phyloP scores from a whole-genome alignment of 2,797 vertebrate species.

The Sylvia borin region DNA sequence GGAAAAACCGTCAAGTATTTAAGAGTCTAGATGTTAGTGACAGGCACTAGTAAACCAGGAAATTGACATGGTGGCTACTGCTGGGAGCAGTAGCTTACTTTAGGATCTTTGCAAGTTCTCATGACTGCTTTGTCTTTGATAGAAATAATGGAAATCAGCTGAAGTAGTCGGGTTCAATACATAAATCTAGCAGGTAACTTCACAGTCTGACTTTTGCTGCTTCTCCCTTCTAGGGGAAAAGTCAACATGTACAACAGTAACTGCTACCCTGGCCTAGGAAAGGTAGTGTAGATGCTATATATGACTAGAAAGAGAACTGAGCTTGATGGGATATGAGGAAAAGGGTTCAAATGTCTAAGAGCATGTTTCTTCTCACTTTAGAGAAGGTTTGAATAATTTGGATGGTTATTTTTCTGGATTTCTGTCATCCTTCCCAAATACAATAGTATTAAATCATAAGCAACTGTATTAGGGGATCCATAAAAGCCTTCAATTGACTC shows the following conservation, averaged over 20 bases:
- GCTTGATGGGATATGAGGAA: fast-evolving
- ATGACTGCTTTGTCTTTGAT: background rate
- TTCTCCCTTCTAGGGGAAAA: background rate
- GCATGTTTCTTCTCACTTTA: background rate
- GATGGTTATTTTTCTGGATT: background rate
- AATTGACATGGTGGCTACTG: background rate
- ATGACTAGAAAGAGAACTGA: background rate
- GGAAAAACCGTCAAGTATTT: background rate
- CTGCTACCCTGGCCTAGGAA: background rate
- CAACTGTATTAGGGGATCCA: background rate
- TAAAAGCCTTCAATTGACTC: background rate
- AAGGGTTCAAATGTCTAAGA: background rate
- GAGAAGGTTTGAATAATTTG: background rate
- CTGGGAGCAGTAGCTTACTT: background rate
- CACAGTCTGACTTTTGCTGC: background rate
- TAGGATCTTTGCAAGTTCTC: background rate
- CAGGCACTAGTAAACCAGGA: background rate
- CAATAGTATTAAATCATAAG: background rate
- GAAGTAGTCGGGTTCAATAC: background rate
- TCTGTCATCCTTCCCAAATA: background rate
- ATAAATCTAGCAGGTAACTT: background rate
- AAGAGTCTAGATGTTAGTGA: background rate
- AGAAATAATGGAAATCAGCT: background rate
- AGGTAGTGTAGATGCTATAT: background rate
- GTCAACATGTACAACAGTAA: background rate